Percentiles rank a stretch among this genome's conserved stretches.
These are phyloP conservation scores for Eledona agricola DNA, from an alignment of 2,888 invertebrate genomes.

Conservation along the genomic window DNA sequence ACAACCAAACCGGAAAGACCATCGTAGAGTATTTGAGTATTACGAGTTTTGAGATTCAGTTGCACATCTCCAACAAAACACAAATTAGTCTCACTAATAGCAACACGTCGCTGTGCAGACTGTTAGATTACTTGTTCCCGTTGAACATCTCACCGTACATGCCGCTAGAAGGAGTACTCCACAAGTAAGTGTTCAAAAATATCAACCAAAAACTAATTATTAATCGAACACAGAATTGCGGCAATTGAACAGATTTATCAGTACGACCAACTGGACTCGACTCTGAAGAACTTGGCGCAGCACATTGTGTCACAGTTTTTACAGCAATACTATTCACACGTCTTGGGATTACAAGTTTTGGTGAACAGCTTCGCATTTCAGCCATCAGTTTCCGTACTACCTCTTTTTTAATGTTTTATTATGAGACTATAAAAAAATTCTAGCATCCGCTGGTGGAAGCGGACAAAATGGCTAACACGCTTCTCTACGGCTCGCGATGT, in stretches of 20 bases:
- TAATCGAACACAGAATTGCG: conserved; percentile 74
- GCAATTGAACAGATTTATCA: conserved; percentile 71
- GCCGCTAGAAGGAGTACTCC: conserved; percentile 60
- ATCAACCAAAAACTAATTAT: no score
- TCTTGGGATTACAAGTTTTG: conserved; percentile 79
- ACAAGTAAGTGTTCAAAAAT: conserved; percentile 55
- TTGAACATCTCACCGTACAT: conserved; percentile 60
- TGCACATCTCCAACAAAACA: conserved; percentile 56
- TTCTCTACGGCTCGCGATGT: conserved; percentile 59
- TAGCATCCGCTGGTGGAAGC: conserved; percentile 43
- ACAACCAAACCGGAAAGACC: conserved; percentile 13
- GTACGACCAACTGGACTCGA: conserved; percentile 63
- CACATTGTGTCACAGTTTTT: conserved; percentile 77
- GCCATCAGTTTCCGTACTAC: conserved; percentile 53
- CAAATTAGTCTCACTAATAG: conserved; percentile 59
- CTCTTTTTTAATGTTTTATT: background rate
- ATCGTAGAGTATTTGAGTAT: conserved; percentile 53
- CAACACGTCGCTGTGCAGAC: conserved; percentile 56
- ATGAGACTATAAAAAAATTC: conserved; percentile 3
- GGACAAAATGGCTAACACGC: conserved; percentile 58
- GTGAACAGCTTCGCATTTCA: conserved; percentile 77
- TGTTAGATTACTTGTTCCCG: conserved; percentile 58
- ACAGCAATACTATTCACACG: conserved; percentile 83
- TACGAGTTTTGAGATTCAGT: conserved; percentile 53
- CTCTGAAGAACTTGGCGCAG: conserved; percentile 67